Conservation (phyloP, 2,113 vertebrate species). For the Lampris incognitus region DNA sequence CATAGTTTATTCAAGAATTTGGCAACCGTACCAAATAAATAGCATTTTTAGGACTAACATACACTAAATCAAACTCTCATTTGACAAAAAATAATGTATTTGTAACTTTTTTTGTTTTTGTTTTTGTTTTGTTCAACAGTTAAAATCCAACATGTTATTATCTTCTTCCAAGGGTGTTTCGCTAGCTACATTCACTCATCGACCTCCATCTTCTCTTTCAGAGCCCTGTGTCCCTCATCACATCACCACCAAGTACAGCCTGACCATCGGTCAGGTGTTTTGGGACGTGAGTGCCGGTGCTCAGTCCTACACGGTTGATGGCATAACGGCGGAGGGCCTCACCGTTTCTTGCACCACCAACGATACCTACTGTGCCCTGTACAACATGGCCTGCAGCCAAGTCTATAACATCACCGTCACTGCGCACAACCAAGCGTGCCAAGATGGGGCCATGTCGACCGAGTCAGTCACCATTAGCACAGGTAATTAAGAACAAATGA, state of each 20-base stretch:
- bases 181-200: no score
- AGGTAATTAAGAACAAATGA: conserved; percentile 64
- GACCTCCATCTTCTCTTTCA: conserved; percentile 34
- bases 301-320: conserved; percentile 63
- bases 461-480: conserved; percentile 57
- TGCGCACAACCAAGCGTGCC: conserved; percentile 71
- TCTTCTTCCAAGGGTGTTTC: no score
- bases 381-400: conserved; percentile 74
- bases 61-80: no score
- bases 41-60: no score
- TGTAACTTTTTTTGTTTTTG: no score
- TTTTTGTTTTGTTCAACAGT: no score
- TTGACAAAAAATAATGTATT: no score
- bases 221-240: conserved; percentile 75
- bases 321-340: conserved; percentile 69
- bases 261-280: conserved; percentile 63
- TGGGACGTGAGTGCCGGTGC: conserved; percentile 76
- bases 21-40: no score
- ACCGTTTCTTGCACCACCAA: conserved; percentile 62
- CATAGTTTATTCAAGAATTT: no score
- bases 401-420: conserved; percentile 75
- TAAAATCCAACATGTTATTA: no score
- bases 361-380: conserved; percentile 72
- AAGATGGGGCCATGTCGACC: conserved; percentile 44
- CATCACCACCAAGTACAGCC: conserved; percentile 61